Conservation (phyloP, 2,888 invertebrate genomes). For the Harpagoxenus sublaevis region DNA sequence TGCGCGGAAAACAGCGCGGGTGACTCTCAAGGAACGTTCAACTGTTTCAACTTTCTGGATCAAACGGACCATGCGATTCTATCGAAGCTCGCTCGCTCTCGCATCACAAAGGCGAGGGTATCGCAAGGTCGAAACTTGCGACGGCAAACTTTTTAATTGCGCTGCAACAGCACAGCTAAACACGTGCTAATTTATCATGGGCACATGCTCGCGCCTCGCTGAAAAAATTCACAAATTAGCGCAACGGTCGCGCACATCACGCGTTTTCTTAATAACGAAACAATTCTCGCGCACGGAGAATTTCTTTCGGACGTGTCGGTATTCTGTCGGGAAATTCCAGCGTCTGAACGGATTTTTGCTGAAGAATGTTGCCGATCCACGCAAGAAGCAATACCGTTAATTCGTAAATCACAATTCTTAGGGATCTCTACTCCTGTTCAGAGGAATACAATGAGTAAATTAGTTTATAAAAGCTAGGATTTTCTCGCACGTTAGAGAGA, state of each 20-base stretch:
- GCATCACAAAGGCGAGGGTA: slow-evolving; percentile 44
- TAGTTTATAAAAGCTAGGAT: not conserved
- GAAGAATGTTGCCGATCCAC: not conserved
- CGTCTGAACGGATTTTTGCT: slow-evolving; percentile 8
- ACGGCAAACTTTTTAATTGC: slow-evolving; percentile 69
- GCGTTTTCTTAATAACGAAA: slow-evolving; percentile 12
- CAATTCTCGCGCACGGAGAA: not conserved
- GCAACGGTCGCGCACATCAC: not conserved
- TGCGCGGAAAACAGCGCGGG: slow-evolving; percentile 42
- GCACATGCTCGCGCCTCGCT: not conserved
- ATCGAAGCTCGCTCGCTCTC: slow-evolving; percentile 17
- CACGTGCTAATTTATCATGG: slow-evolving; percentile 41
- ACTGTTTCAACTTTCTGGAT: slow-evolving; percentile 51
- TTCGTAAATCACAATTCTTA: slow-evolving; percentile 19
- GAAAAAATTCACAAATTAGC: slow-evolving; percentile 25
- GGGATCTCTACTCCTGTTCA: not conserved
- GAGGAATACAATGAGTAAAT: not conserved
- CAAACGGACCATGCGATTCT: slow-evolving; percentile 51
- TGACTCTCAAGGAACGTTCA: slow-evolving; percentile 52
- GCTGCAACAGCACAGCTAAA: slow-evolving; percentile 41
- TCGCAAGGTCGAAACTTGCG: slow-evolving; percentile 42
- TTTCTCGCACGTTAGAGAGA: not conserved
- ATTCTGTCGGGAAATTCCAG: slow-evolving; percentile 12
- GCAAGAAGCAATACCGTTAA: not conserved
- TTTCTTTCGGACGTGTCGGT: slow-evolving; percentile 12